phyloP scores from a whole-genome alignment of 1,140 invertebrate species.

The Drosophila chauvacae region DNA sequence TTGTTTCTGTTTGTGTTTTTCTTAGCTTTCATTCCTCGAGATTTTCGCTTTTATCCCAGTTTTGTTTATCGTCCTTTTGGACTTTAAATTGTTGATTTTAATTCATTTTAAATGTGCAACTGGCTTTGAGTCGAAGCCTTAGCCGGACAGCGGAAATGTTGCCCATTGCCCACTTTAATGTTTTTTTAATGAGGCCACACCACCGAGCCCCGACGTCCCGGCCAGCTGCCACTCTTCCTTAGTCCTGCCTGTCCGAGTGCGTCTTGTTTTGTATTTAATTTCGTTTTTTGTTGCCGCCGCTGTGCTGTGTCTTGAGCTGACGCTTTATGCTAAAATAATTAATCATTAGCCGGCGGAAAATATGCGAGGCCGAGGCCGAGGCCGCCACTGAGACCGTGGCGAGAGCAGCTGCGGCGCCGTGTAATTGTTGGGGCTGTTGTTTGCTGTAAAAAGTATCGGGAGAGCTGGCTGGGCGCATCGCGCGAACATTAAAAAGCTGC shows the following conservation, averaged over 20 bases:
- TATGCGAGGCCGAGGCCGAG: conserved; percentile 56
- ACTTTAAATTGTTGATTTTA: conserved; percentile 58
- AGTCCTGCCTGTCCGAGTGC: conserved; percentile 20
- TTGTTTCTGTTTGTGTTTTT: conserved; percentile 11
- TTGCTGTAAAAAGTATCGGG: conserved; percentile 6
- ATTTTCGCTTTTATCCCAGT: conserved; percentile 26
- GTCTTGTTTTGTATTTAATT: conserved; percentile 74
- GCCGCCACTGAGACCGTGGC: conserved; percentile 13
- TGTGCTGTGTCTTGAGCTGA: conserved; percentile 71
- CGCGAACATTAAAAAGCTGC: conserved; percentile 70
- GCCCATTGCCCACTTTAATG: conserved; percentile 71
- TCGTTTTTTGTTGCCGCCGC: conserved; percentile 54
- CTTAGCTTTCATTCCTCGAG: conserved; percentile 2
- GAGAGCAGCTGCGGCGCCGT: conserved; percentile 58
- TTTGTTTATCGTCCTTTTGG: conserved; percentile 32
- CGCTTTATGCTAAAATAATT: conserved; percentile 83
- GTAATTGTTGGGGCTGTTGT: conserved; percentile 72
- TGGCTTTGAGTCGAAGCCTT: conserved; percentile 22
- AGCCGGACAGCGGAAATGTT: conserved; percentile 37
- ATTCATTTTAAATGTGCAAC: conserved; percentile 59
- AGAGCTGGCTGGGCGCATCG: conserved; percentile 13
- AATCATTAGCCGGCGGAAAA: conserved; percentile 78
- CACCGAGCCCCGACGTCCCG: conserved; percentile 27
- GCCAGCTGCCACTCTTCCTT: conserved; percentile 31
- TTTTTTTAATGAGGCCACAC: conserved; percentile 76